phyloP scores from a whole-genome alignment of 2,797 vertebrate genomes.

The Aselliscus stoliczkanus region DNA sequence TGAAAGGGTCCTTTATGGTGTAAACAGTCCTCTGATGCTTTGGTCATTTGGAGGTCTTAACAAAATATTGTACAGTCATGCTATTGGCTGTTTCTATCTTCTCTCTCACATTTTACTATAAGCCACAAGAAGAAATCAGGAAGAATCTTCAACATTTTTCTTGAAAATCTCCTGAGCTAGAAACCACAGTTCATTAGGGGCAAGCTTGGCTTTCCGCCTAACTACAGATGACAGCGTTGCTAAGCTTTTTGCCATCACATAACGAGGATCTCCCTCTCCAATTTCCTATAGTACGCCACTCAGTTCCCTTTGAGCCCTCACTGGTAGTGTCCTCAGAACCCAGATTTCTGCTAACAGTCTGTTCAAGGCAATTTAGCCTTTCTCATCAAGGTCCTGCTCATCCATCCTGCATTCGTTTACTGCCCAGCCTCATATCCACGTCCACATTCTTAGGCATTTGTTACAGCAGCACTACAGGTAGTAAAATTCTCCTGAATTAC shows the following conservation, averaged over 20 bases:
- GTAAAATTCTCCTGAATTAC: not conserved
- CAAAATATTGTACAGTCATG: not conserved
- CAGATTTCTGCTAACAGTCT: not conserved
- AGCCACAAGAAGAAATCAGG: not conserved
- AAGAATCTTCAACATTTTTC: not conserved
- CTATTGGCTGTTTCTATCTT: not conserved
- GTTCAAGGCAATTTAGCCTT: not conserved
- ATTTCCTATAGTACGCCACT: accelerated
- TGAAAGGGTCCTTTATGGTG: not conserved
- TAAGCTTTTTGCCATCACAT: not conserved
- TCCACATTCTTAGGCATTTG: not conserved
- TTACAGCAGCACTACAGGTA: not conserved
- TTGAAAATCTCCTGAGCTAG: not conserved
- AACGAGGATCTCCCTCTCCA: not conserved
- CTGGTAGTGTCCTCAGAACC: not conserved
- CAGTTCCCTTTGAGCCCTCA: not conserved
- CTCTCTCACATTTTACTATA: not conserved
- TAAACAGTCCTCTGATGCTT: not conserved
- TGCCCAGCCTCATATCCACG: not conserved
- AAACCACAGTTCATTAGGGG: accelerated
- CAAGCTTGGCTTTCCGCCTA: not conserved
- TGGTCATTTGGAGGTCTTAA: not conserved
- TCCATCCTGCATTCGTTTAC: too few relatives aligned
- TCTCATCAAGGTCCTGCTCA: not conserved
- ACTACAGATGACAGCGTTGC: too few relatives aligned